Base-by-base conservation (phyloP, 2,888 invertebrate genomes). In the Agrochola lota region DNA sequence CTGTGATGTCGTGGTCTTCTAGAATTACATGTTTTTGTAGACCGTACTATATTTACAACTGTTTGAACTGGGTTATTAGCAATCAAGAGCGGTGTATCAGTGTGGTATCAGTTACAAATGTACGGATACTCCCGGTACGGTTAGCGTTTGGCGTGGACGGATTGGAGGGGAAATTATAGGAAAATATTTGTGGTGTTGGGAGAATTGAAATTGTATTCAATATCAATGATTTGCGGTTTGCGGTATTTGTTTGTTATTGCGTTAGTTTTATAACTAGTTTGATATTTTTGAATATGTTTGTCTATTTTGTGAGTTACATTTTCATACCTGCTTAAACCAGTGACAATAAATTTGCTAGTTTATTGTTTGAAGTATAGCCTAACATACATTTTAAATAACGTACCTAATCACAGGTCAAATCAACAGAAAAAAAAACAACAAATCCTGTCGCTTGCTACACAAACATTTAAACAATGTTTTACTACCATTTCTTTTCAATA, bases 81-180 rank as follows among this genome's bases (percentile, higher is more conserved):
- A 81, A 87, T 80, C 87, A 80, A 73, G 71, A 74, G 66, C 23
- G 72, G 78, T 75, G 74, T 77, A 80, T 85, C 74, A 73, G 62
- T 78, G 82, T 78, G 82, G 72, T 77, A 81, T 88, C 80, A 78
- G 71, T 87, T 85, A 85, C 89, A 88, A 88, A 87, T 87, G 64
- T 69, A 69, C 49, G 75, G 59, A 77, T 77, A 73, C n/a, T 73
- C n/a, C n/a, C n/a, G n/a, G n/a, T n/a, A n/a, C 59, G 67, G 67
- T 85, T 72, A 80, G 55, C 62, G 55, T 74, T 76, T 63, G 63
- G 30, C 20, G 67, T 7, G 66, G 64, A 52, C 57, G 52, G 71
- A 85, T 83, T 78, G 59, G 62, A 71, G n/a, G 43, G 9, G 9
- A 70, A 82, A 81, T 73, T 67, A 75, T 67, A 23, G 46, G 20